Conservation (phyloP, 1,140 invertebrate genomes). For the Drosophila lacertosa region DNA sequence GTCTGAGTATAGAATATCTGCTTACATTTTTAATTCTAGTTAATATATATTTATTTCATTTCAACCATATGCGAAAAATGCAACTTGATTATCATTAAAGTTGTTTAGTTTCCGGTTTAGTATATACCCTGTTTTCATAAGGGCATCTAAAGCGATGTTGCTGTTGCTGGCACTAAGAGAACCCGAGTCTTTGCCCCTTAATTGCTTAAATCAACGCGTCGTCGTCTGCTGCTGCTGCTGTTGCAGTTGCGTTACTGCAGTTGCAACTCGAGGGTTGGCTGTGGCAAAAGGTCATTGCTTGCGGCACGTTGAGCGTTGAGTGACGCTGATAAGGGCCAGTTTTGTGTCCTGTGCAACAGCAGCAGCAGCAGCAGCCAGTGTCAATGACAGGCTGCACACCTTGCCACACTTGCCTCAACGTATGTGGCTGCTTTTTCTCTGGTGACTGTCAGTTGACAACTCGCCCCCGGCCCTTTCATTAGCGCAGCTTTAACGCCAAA, state of each 20-base stretch:
- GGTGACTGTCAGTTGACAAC: slow-evolving; percentile 26
- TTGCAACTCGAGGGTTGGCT: slow-evolving; percentile 22
- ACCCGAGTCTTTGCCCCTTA: slow-evolving; percentile 37
- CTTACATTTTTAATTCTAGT: too few relatives aligned
- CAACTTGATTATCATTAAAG: too few relatives aligned
- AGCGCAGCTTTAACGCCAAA: slow-evolving; percentile 39
- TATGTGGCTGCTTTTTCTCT: too few relatives aligned
- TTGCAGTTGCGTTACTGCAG: not conserved
- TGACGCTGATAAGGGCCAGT: slow-evolving; percentile 10
- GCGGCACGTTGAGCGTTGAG: slow-evolving; percentile 25
- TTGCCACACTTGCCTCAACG: not conserved
- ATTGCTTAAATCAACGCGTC: slow-evolving; percentile 46
- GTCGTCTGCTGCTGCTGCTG: not conserved
- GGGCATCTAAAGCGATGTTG: not conserved
- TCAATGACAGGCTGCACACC: slow-evolving; percentile 31
- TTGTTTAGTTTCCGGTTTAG: too few relatives aligned
- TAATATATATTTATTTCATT: too few relatives aligned
- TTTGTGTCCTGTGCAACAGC: slow-evolving; percentile 22
- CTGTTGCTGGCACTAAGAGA: not conserved
- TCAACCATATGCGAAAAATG: too few relatives aligned
- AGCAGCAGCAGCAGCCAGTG: slow-evolving; percentile 8
- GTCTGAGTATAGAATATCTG: too few relatives aligned
- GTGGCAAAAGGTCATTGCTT: slow-evolving; percentile 41
- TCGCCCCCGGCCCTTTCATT: slow-evolving; percentile 46
- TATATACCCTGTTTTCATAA: too few relatives aligned